Percentiles rank a stretch among this genome's conserved stretches.
These are phyloP conservation scores for Ametastegia equiseti DNA, from an alignment of 2,888 invertebrate species.

Conservation along the genomic window DNA sequence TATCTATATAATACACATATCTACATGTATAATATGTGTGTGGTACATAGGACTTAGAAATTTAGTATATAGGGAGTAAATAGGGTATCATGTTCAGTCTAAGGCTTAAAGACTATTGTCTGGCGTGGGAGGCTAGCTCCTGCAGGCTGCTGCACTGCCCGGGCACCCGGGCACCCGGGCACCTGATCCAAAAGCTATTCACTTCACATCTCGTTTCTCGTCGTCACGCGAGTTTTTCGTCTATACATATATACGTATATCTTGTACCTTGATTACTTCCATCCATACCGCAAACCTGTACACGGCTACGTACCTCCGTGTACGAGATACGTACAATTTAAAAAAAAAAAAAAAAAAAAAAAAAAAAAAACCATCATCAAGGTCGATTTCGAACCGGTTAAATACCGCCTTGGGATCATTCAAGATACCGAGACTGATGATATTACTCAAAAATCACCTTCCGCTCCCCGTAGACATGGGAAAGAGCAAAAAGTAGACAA, in stretches of 20 bases:
- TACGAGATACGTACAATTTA: no score
- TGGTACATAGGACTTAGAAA: constrained; percentile 67
- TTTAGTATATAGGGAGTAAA: constrained; percentile 73
- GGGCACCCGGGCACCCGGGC: constrained; percentile 55
- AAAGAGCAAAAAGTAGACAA: neutral
- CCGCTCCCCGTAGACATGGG: neutral
- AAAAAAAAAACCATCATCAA: no score
- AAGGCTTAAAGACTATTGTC: constrained; percentile 76
- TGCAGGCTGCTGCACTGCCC: constrained; percentile 59
- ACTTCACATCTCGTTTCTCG: constrained; percentile 45
- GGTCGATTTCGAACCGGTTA: constrained; percentile 22
- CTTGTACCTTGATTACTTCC: no score
- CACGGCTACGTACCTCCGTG: no score
- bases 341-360: no score
- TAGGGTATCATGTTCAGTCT: constrained; percentile 75
- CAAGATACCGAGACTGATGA: neutral
- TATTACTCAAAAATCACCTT: neutral
- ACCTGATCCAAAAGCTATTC: constrained; percentile 61
- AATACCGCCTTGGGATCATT: constrained; percentile 1
- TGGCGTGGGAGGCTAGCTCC: constrained; percentile 73
- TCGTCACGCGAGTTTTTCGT: constrained; percentile 44
- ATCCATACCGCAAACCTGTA: no score
- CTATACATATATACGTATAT: neutral
- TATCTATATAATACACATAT: constrained; percentile 45
- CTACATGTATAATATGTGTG: constrained; percentile 23